phyloP scores from a whole-genome alignment of 2,113 vertebrate genomes.

The Alethe castanea region DNA sequence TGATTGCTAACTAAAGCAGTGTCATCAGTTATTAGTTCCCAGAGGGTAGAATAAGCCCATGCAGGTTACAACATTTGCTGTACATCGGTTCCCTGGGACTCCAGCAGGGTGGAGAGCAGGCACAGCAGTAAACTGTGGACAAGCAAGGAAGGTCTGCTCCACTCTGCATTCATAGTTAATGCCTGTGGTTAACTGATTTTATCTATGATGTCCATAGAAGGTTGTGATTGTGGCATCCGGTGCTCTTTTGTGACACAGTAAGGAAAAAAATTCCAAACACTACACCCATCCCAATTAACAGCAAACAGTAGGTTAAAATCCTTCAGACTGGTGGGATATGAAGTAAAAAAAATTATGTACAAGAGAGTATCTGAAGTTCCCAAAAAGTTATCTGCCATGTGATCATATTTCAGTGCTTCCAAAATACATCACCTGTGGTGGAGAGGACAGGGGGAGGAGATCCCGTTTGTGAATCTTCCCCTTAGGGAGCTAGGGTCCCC shows the following conservation, averaged over 20 bases:
- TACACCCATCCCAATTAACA: not conserved
- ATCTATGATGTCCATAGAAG: not conserved
- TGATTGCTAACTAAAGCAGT: not conserved
- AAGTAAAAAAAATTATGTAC: not conserved
- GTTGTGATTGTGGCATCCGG: not conserved
- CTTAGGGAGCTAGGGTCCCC: not conserved
- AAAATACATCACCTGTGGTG: not conserved
- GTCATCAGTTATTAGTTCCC: not conserved
- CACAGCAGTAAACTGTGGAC: not conserved
- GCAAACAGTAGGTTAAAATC: not conserved
- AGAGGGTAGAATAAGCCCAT: not conserved
- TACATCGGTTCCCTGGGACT: rapidly evolving
- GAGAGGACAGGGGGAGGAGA: not conserved
- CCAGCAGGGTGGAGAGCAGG: not conserved
- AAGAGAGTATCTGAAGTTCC: not conserved
- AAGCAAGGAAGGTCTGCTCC: not conserved
- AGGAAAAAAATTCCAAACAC: not conserved
- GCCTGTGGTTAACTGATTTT: not conserved
- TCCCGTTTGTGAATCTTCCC: not conserved
- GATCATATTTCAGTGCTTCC: not conserved
- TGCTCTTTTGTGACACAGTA: not conserved
- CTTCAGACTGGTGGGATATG: not conserved
- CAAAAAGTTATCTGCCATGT: not conserved
- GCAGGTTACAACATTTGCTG: not conserved
- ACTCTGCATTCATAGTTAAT: not conserved